Conservation (phyloP, 2,888 invertebrate genomes). For the Chrysolina americana region DNA sequence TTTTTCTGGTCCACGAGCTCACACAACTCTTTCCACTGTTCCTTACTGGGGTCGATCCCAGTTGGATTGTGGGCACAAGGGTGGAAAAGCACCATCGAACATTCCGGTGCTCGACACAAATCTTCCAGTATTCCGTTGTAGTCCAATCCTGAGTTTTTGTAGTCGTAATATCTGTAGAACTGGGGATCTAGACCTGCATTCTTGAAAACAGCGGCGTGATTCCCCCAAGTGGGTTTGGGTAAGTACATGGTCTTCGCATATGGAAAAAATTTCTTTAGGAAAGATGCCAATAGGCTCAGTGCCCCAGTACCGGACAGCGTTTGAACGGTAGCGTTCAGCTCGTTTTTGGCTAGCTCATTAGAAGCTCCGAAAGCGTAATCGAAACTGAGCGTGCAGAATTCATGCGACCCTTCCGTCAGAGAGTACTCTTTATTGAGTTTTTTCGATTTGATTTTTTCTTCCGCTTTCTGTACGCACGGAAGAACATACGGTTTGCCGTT, state of each 20-base stretch:
- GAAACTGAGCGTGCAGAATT: conserved; percentile 65
- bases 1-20: conserved; percentile 72
- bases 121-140: conserved; percentile 77
- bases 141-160: conserved; percentile 77
- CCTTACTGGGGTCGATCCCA: conserved; percentile 74
- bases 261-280: conserved; percentile 72
- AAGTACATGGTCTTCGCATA: conserved; percentile 74
- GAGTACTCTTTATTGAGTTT: conserved; percentile 77
- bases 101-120: conserved; percentile 76
- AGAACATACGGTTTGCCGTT: conserved; percentile 75
- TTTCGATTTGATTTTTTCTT: conserved; percentile 68
- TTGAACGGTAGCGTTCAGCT: conserved; percentile 67
- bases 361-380: conserved; percentile 75
- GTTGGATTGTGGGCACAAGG: conserved; percentile 81
- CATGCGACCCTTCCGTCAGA: conserved; percentile 74
- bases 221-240: conserved; percentile 80
- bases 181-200: conserved; percentile 73
- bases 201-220: conserved; percentile 78
- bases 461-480: conserved; percentile 75
- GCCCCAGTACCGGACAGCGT: conserved; percentile 79
- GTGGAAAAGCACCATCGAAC: conserved; percentile 76
- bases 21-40: conserved; percentile 78
- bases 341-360: conserved; percentile 69
- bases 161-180: conserved; percentile 78
- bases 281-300: conserved; percentile 75